Evolutionary conservation across 1,140 invertebrate species (phyloP).

Genomic region (Mercenaria mercenaria): DNA sequence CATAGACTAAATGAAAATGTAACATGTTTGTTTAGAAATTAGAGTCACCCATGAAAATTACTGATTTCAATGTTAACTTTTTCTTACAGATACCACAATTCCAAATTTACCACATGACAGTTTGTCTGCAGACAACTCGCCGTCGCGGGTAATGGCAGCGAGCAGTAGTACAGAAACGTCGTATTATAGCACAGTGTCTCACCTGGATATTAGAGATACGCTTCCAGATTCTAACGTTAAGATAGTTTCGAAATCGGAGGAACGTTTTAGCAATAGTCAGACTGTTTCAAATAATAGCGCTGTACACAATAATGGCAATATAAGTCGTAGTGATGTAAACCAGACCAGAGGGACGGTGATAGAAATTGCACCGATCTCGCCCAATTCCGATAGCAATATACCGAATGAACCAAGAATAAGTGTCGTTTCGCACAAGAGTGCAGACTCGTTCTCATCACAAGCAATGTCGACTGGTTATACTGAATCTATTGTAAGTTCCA

Average conservation of each 20-base stretch:
- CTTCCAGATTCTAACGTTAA: background rate
- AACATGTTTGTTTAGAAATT: too few relatives aligned
- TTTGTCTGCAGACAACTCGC: background rate
- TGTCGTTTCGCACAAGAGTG: background rate
- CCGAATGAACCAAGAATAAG: background rate
- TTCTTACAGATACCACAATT: constrained; percentile 28
- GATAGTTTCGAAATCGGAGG: constrained; percentile 1
- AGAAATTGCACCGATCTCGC: constrained; percentile 10
- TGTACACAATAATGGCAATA: constrained; percentile 17
- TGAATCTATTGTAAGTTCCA: constrained; percentile 30
- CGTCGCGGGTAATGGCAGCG: constrained; percentile 8
- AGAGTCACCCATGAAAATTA: too few relatives aligned
- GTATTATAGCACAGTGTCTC: constrained; percentile 32
- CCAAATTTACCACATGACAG: constrained; percentile 37
- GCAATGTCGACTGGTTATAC: constrained; percentile 13
- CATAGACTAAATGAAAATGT: too few relatives aligned
- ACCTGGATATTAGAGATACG: background rate
- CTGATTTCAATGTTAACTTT: background rate
- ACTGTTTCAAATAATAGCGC: background rate
- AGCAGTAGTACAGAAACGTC: constrained; percentile 52
- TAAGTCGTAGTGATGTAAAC: background rate
- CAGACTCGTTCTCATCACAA: constrained; percentile 23
- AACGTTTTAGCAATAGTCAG: constrained; percentile 28
- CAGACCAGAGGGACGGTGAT: background rate
- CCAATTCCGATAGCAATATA: background rate